Evolutionary conservation across 2,113 vertebrate genomes (phyloP).

Genomic region (Anarhynchus alexandrinus): DNA sequence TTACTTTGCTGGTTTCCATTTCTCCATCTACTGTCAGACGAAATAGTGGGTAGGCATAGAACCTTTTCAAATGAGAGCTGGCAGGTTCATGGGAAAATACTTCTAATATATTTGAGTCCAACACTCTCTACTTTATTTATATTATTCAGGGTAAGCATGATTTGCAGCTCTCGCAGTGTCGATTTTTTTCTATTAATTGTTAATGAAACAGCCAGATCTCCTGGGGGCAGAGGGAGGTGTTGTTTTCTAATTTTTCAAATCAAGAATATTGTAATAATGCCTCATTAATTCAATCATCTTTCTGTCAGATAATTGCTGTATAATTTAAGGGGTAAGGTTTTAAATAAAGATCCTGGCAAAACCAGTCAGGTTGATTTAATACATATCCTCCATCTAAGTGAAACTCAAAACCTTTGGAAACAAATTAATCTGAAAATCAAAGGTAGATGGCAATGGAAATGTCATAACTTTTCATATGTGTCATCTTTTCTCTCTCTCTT

Average conservation of each 20-base stretch:
- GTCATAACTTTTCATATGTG: neutral
- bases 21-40: slow-evolving; percentile 22
- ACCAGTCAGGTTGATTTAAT: neutral
- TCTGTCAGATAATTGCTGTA: slow-evolving; percentile 21
- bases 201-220: slow-evolving; percentile 57
- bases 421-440: neutral
- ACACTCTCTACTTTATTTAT: neutral
- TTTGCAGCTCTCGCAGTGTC: slow-evolving; percentile 33
- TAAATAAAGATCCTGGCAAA: neutral
- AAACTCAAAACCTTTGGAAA: neutral
- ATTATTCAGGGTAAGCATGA: slow-evolving; percentile 38
- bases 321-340: slow-evolving; percentile 5
- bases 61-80: slow-evolving; percentile 49
- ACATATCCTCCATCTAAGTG: neutral
- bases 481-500: neutral
- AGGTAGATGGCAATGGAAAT: neutral
- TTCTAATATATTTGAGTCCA: slow-evolving; percentile 36
- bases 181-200: slow-evolving; percentile 66
- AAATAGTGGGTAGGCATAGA: slow-evolving; percentile 1
- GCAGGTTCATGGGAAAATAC: slow-evolving; percentile 61
- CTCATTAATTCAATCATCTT: slow-evolving; percentile 63
- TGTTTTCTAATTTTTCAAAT: slow-evolving; percentile 67
- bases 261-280: slow-evolving; percentile 44
- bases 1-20: slow-evolving; percentile 43
- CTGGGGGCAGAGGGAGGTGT: slow-evolving; percentile 15